phyloP scores from a whole-genome alignment of 2,797 vertebrate species.

The Chrysocyon brachyurus region DNA sequence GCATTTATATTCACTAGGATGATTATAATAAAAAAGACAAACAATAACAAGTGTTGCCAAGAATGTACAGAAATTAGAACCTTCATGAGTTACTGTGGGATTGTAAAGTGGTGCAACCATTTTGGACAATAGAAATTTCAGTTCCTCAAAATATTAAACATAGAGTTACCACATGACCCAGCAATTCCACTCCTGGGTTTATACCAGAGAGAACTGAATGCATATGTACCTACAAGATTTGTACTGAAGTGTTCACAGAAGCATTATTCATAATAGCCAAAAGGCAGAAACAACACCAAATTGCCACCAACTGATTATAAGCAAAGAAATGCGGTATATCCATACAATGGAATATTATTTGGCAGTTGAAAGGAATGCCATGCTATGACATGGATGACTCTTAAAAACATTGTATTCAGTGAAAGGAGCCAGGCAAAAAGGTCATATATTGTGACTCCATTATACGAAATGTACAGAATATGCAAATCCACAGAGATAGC shows the following conservation, averaged over 20 bases:
- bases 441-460: neutral
- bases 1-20: neutral
- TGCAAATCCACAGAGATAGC: neutral
- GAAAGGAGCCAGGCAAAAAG: neutral
- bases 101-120: neutral
- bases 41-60: neutral
- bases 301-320: neutral
- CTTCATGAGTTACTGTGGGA: neutral
- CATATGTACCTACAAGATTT: neutral
- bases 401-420: neutral
- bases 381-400: neutral
- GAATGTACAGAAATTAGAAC: neutral
- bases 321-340: neutral
- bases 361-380: neutral
- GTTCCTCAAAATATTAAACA: neutral
- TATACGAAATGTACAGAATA: neutral
- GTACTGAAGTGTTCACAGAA: neutral
- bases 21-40: neutral
- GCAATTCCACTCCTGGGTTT: neutral
- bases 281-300: neutral
- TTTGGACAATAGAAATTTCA: neutral
- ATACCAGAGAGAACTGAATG: neutral
- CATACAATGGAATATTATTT: neutral
- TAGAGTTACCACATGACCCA: neutral
- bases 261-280: neutral